phyloP scores from a whole-genome alignment of 2,113 vertebrate species.

The Calonectris borealis region DNA sequence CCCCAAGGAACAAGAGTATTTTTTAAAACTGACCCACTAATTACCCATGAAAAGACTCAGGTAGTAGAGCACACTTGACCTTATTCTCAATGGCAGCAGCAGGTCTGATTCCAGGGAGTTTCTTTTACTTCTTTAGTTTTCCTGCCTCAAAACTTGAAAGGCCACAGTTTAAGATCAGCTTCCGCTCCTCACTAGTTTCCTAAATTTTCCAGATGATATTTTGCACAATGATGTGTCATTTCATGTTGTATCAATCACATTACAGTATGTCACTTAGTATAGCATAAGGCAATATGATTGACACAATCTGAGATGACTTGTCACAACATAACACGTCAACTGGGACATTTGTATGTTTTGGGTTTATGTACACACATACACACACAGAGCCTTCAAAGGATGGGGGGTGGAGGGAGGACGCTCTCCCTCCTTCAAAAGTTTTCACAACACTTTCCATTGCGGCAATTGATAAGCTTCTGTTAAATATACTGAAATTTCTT shows the following conservation, averaged over 20 bases:
- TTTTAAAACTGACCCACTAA: slow-evolving; percentile 13
- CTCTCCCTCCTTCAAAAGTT: slow-evolving; percentile 26
- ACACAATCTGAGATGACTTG: slow-evolving; percentile 73
- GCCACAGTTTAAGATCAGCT: not conserved
- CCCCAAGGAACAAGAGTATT: not conserved
- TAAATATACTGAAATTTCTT: not conserved
- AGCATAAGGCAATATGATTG: slow-evolving; percentile 71
- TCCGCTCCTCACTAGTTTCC: slow-evolving; percentile 11
- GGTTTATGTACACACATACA: not conserved
- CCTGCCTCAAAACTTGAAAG: slow-evolving; percentile 2
- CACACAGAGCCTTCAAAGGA: not conserved
- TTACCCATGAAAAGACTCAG: slow-evolving; percentile 16
- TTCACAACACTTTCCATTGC: slow-evolving; percentile 20
- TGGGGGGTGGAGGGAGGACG: not conserved
- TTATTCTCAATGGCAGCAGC: not conserved
- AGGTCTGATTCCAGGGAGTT: not conserved
- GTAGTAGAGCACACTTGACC: not conserved
- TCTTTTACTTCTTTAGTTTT: not conserved
- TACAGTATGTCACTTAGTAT: slow-evolving; percentile 73
- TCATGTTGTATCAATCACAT: slow-evolving; percentile 73
- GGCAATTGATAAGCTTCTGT: slow-evolving; percentile 35
- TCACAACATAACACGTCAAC: slow-evolving; percentile 71
- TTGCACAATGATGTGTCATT: slow-evolving; percentile 70
- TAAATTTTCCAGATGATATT: slow-evolving; percentile 75
- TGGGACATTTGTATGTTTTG: slow-evolving; percentile 51